Percentiles rank a stretch among this genome's conserved stretches.
phyloP scores from a whole-genome alignment of 1,140 invertebrate species.

The Platyscapa corneri region DNA sequence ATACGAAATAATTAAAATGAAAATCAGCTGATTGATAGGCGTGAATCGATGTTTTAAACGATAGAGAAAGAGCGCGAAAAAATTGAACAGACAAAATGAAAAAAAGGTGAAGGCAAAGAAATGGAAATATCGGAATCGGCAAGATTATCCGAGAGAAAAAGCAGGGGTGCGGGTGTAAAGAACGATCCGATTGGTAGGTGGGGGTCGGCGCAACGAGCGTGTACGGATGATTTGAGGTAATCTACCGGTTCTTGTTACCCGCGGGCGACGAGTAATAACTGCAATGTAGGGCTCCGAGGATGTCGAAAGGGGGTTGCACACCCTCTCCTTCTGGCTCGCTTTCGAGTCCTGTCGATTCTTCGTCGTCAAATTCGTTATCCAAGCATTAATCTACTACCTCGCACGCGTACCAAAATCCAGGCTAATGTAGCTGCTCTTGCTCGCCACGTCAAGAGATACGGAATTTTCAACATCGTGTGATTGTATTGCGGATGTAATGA shows the following conservation, averaged over 20 bases:
- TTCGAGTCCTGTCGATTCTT: constrained; percentile 28
- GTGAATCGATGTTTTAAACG: background rate
- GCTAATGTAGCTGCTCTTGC: no score
- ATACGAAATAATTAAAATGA: no score
- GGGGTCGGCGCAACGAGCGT: constrained; percentile 53
- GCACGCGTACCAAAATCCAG: background rate
- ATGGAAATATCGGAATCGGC: constrained; percentile 58
- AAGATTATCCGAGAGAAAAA: background rate
- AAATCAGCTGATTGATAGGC: no score
- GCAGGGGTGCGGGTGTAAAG: background rate
- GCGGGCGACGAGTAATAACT: constrained; percentile 68
- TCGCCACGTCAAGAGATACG: no score
- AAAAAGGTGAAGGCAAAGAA: constrained; percentile 52
- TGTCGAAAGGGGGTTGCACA: constrained; percentile 3
- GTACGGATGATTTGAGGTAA: constrained; percentile 68
- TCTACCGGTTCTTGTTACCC: constrained; percentile 70
- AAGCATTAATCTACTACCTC: background rate
- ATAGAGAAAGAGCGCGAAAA: background rate
- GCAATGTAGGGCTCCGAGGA: constrained; percentile 56
- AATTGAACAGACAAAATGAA: background rate
- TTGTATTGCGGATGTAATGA: no score
- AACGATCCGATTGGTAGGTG: constrained; percentile 64
- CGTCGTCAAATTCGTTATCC: constrained; percentile 18
- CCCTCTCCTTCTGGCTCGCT: no score
- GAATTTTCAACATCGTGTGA: no score